Percentiles rank a stretch among this genome's conserved stretches.
Conservation (phyloP, 2,113 vertebrate genomes). For the Nannobrachium achirus region DNA sequence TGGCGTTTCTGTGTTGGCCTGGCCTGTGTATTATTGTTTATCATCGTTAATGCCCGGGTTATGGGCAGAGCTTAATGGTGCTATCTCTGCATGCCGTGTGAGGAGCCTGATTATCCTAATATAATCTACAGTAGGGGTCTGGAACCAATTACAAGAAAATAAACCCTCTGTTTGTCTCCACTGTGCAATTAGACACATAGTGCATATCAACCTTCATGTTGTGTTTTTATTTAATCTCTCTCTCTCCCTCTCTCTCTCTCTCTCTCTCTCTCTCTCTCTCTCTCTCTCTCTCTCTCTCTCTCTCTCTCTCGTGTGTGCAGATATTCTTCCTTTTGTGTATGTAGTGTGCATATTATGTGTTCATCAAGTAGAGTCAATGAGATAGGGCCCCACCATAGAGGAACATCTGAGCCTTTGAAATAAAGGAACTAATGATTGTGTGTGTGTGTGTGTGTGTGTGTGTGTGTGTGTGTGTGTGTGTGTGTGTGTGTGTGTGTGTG, state of each 20-base stretch:
- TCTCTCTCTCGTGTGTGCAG: not conserved
- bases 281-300: constrained; percentile 18
- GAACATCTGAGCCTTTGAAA: not conserved
- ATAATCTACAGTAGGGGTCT: constrained; percentile 61
- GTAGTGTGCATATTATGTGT: constrained; percentile 33
- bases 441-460: constrained; percentile 10
- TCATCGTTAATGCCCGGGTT: constrained; percentile 30
- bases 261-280: not conserved
- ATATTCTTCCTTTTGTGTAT: no score
- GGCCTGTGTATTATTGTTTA: constrained; percentile 42
- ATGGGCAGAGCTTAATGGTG: constrained; percentile 30
- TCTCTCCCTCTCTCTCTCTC: constrained; percentile 17
- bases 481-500: constrained; percentile 1
- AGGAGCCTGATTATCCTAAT: constrained; percentile 68
- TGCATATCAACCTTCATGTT: not conserved
- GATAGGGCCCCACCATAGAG: not conserved
- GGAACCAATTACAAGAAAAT: constrained; percentile 70
- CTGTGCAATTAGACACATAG: constrained; percentile 48
- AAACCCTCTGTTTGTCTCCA: constrained; percentile 56
- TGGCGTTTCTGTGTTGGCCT: constrained; percentile 7
- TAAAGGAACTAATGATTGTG: constrained; percentile 11
- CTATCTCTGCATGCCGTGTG: constrained; percentile 44
- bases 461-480: constrained; percentile 1
- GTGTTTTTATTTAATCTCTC: not conserved
- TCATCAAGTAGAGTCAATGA: constrained; percentile 54